Evolutionary conservation across 2,888 invertebrate genomes (phyloP).

Genomic region (Eustalomyia histrio): DNA sequence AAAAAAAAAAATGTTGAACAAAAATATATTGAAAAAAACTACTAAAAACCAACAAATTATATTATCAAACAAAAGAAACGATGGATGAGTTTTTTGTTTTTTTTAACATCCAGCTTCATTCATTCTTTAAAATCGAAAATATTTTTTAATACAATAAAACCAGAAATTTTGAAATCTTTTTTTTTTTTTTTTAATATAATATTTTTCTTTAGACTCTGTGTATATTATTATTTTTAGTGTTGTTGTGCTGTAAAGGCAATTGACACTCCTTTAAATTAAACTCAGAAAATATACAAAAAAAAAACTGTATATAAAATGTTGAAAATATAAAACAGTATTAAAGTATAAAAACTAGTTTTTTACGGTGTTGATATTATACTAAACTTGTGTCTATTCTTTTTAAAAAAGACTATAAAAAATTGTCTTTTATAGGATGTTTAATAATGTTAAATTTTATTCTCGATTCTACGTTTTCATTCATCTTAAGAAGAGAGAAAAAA

Average conservation of each 20-base stretch:
- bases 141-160: conserved; percentile 53
- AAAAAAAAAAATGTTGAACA: conserved; percentile 19
- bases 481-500: conserved; percentile 6
- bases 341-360: conserved; percentile 50
- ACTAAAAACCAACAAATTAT: conserved; percentile 24
- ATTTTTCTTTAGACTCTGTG: conserved; percentile 30
- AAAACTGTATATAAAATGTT: conserved; percentile 40
- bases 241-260: conserved; percentile 68
- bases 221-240: conserved; percentile 48
- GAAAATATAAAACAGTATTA: conserved; percentile 24
- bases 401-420: conserved; percentile 46
- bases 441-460: conserved; percentile 52
- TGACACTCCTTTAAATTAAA: conserved; percentile 76
- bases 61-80: conserved; percentile 47
- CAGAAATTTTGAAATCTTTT: conserved; percentile 52
- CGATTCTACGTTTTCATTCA: conserved; percentile 52
- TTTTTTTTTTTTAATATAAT: background rate
- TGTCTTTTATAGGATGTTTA: conserved; percentile 59
- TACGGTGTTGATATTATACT: conserved; percentile 48
- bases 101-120: background rate
- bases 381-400: conserved; percentile 61
- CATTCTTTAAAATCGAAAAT: conserved; percentile 4
- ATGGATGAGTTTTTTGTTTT: conserved; percentile 47
- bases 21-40: conserved; percentile 23
- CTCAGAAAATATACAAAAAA: conserved; percentile 18